A percentile compares a stretch with the other conserved stretches of the same genome.
Evolutionary conservation across 64 coral and sea anemone species (phyloP).

Genomic region (Acropora tenuis): DNA sequence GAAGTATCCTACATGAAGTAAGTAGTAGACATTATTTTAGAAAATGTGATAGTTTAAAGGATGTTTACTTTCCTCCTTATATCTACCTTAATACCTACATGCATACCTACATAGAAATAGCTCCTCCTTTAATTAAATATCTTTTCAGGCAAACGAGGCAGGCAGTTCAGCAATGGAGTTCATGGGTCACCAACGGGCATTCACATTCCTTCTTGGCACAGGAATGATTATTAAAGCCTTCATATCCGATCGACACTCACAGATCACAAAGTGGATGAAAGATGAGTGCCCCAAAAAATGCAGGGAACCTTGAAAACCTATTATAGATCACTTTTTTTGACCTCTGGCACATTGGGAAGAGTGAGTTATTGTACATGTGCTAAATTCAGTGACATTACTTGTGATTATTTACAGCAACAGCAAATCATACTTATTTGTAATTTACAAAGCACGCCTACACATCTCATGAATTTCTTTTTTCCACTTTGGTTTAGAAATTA

Average conservation of each 20-base stretch:
- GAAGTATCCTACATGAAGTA: too few species aligned
- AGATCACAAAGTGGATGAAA: constrained; percentile 71
- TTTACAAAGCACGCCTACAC: background rate
- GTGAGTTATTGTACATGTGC: background rate
- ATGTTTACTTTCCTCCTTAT: too few species aligned
- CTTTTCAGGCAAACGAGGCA: background rate
- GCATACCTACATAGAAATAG: background rate
- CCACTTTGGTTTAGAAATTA: background rate
- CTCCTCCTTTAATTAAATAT: background rate
- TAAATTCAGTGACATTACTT: background rate
- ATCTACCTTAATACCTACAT: too few species aligned
- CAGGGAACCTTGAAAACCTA: constrained; percentile 49
- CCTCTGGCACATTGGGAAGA: constrained; percentile 71
- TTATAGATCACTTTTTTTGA: constrained; percentile 59
- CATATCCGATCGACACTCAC: constrained; percentile 46
- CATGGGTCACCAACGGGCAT: constrained; percentile 32
- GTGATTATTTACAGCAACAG: background rate
- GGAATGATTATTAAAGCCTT: constrained; percentile 47
- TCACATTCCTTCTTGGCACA: constrained; percentile 37
- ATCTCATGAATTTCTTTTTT: background rate
- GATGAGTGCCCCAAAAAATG: constrained; percentile 57
- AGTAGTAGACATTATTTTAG: too few species aligned
- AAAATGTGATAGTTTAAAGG: too few species aligned
- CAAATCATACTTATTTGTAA: background rate
- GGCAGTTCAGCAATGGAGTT: constrained; percentile 63